These are phyloP conservation scores for Salvator merianae DNA, from an alignment of 2,113 vertebrate genomes.

Conservation along the genomic window DNA sequence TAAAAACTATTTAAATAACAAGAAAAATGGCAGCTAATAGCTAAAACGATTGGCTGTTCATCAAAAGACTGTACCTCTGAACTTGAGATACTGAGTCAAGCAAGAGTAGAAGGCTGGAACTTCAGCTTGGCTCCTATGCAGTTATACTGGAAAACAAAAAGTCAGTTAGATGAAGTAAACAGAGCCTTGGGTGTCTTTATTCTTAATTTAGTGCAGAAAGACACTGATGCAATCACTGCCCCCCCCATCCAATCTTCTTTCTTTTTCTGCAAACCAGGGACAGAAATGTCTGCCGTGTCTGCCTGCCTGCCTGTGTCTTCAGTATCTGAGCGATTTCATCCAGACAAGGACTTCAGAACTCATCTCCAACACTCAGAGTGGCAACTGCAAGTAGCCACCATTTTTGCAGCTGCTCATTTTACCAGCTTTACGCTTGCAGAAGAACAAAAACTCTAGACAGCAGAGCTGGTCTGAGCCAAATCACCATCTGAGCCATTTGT, in stretches of 20 bases:
- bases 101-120: too few relatives aligned
- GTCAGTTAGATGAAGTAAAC: background rate
- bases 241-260: background rate
- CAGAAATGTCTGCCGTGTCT: background rate
- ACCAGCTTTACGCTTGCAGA: background rate
- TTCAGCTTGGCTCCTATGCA: too few relatives aligned
- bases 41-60: too few relatives aligned
- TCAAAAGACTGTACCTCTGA: too few relatives aligned
- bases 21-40: too few relatives aligned
- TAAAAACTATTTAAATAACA: too few relatives aligned
- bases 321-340: background rate
- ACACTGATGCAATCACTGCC: background rate
- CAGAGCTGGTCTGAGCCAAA: background rate
- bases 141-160: background rate
- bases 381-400: background rate
- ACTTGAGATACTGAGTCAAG: too few relatives aligned
- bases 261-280: background rate
- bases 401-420: background rate
- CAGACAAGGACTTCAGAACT: accelerated
- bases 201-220: background rate
- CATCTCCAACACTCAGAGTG: background rate
- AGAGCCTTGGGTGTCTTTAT: background rate
- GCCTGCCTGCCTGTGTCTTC: background rate
- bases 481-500: background rate
- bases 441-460: background rate